phyloP scores from a whole-genome alignment of 2,797 vertebrate genomes.

The Scomberomorus guttatus region DNA sequence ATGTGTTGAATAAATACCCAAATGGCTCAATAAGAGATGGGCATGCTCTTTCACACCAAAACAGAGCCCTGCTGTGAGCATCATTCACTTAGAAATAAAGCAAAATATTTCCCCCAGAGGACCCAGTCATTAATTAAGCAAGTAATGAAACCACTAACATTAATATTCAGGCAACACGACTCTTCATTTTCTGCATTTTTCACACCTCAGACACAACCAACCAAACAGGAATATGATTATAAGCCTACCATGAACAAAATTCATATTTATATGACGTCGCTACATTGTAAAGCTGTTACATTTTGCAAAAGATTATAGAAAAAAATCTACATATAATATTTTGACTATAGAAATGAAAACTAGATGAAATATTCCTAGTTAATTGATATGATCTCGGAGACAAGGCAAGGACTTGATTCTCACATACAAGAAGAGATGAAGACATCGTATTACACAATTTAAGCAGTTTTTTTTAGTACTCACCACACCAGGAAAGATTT shows the following conservation, averaged over 20 bases:
- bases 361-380: no score
- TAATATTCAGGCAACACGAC: constrained; percentile 53
- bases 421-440: neutral
- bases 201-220: constrained; percentile 36
- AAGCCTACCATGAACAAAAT: neutral
- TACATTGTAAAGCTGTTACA: neutral
- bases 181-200: constrained; percentile 58
- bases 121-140: constrained; percentile 50
- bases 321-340: no score
- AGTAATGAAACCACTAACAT: constrained; percentile 50
- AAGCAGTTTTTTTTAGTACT: constrained; percentile 58
- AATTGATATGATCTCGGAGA: neutral
- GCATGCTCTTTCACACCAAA: constrained; percentile 24
- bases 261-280: neutral
- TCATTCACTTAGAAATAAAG: constrained; percentile 49
- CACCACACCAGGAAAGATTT: constrained; percentile 99
- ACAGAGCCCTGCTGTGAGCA: constrained; percentile 29
- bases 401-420: neutral
- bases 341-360: no score
- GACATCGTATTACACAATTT: neutral
- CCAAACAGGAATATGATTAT: constrained; percentile 43
- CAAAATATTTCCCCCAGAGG: constrained; percentile 32
- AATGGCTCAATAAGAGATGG: constrained; percentile 25
- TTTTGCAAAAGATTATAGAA: no score
- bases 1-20: constrained; percentile 13